Percentiles rank a stretch among this genome's conserved stretches.
These are phyloP conservation scores for Brachionus plicatilis DNA, from an alignment of 1,140 invertebrate genomes.

Conservation along the genomic window DNA sequence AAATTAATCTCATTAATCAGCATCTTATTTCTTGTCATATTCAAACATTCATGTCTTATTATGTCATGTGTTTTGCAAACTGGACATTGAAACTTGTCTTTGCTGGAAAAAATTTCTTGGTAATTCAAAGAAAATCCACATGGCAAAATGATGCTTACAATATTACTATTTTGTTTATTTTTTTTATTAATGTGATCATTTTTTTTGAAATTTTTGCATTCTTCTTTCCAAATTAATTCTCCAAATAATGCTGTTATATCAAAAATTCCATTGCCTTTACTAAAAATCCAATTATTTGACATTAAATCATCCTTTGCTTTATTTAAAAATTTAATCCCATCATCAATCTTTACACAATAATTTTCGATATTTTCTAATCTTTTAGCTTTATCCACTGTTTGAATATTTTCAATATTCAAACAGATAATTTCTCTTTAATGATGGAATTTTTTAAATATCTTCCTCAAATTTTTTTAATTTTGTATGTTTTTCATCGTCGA, in stretches of 20 bases:
- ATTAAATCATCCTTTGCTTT: neutral
- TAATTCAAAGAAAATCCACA: neutral
- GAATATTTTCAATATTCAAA: neutral
- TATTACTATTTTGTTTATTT: neutral
- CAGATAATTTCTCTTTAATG: neutral
- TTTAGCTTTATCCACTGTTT: neutral
- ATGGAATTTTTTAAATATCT: neutral
- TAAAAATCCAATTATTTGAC: neutral
- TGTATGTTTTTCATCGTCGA: neutral
- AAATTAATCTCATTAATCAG: no score
- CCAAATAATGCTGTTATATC: neutral
- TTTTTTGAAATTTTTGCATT: no score
- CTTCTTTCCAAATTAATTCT: neutral
- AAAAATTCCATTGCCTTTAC: neutral
- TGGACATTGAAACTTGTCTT: no score
- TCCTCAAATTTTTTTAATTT: neutral
- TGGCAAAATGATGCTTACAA: neutral
- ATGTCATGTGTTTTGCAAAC: no score
- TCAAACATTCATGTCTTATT: neutral
- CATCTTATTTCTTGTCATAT: neutral
- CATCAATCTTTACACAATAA: neutral
- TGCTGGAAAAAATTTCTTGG: neutral
- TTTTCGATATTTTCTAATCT: neutral
- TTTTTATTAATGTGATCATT: no score
- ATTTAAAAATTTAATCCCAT: neutral